Evolutionary conservation across 2,888 invertebrate species (phyloP).

Genomic region (Drosophila mimetica): DNA sequence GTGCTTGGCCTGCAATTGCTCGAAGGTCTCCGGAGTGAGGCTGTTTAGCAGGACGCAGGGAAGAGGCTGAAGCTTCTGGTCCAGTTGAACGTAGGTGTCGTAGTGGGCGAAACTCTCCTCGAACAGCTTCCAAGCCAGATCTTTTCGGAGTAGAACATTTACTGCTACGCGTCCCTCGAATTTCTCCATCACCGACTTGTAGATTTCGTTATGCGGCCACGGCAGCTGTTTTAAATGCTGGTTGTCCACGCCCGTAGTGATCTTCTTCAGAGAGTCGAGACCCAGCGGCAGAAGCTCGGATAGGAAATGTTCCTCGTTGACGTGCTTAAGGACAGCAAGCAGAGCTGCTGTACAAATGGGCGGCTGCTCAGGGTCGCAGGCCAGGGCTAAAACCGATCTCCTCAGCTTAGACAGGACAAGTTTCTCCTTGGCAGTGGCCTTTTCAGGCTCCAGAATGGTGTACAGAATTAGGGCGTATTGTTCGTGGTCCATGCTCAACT

Average conservation of each 20-base stretch:
- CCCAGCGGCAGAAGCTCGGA: constrained; percentile 68
- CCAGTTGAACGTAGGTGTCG: constrained; percentile 75
- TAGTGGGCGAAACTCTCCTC: constrained; percentile 86
- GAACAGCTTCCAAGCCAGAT: constrained; percentile 87
- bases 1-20: constrained; percentile 85
- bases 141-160: constrained; percentile 54
- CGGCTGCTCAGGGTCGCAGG: constrained; percentile 57
- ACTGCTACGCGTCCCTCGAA: constrained; percentile 85
- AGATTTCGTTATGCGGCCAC: constrained; percentile 85
- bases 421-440: constrained; percentile 41
- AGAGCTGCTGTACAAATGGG: constrained; percentile 63
- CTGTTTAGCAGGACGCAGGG: constrained; percentile 78
- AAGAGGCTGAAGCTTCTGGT: constrained; percentile 75
- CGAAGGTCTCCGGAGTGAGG: constrained; percentile 79
- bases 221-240: constrained; percentile 81
- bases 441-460: constrained; percentile 85
- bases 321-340: constrained; percentile 72
- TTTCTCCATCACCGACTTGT: constrained; percentile 86
- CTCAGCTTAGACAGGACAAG: constrained; percentile 74
- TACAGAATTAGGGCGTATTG: constrained; percentile 88
- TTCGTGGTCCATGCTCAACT: constrained; percentile 88
- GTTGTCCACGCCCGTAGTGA: constrained; percentile 4
- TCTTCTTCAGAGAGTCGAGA: constrained; percentile 49
- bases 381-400: constrained; percentile 50
- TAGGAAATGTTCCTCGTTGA: constrained; percentile 69